Evolutionary conservation across 2,888 invertebrate species (phyloP).

Genomic region (Lingula anatina): DNA sequence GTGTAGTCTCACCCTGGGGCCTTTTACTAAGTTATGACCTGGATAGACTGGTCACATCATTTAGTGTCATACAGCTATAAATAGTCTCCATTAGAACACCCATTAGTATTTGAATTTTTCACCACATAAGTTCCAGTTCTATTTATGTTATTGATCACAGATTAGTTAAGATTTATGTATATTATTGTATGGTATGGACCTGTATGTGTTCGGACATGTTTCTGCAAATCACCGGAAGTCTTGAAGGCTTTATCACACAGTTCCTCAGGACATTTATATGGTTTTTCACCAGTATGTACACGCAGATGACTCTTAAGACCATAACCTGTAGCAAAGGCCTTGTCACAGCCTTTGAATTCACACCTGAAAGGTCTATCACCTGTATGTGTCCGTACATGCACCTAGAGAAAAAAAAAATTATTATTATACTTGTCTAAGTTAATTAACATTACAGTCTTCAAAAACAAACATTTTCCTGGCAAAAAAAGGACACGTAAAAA

Average conservation of each 20-base stretch:
- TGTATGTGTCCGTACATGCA: constrained; percentile 53
- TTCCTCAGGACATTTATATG: constrained; percentile 58
- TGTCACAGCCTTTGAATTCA: constrained; percentile 45
- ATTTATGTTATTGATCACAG: no score
- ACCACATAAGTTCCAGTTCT: no score
- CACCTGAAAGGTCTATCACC: constrained; percentile 54
- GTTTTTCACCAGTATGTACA: constrained; percentile 61
- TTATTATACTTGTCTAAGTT: background rate
- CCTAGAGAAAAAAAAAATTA: constrained; percentile 24
- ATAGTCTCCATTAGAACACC: no score
- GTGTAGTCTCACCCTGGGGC: no score
- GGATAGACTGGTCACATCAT: no score
- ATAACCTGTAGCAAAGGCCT: constrained; percentile 54
- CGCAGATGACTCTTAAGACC: constrained; percentile 60
- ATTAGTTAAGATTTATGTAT: no score
- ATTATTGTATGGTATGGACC: constrained; percentile 54
- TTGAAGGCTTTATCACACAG: constrained; percentile 60
- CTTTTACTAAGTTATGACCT: no score
- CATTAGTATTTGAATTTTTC: no score
- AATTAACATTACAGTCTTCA: background rate
- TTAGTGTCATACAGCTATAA: no score
- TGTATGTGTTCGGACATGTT: constrained; percentile 61
- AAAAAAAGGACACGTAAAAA: background rate
- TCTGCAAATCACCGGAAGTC: constrained; percentile 61
- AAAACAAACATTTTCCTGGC: background rate